phyloP scores from a whole-genome alignment of 2,888 invertebrate species.

The Epirrhoe tristata region DNA sequence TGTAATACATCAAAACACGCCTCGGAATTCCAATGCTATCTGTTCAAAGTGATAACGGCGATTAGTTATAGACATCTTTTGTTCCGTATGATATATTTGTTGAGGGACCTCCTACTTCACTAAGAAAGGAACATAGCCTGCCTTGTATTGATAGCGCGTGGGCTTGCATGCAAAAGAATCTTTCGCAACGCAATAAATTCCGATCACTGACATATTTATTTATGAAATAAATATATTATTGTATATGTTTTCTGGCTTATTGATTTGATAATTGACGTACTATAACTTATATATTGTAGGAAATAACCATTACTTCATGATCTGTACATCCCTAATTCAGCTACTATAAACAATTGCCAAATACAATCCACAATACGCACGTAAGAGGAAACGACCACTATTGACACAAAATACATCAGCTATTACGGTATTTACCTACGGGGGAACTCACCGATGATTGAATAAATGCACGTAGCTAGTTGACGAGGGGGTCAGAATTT shows the following conservation, averaged over 20 bases:
- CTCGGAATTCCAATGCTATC: constrained; percentile 15
- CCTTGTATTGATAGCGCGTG: constrained; percentile 53
- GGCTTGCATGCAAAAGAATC: constrained; percentile 67
- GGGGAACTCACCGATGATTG: constrained; percentile 42
- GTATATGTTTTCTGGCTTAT: neutral
- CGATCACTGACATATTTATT: constrained; percentile 53
- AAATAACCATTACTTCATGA: neutral
- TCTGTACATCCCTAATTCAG: neutral
- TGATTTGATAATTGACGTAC: neutral
- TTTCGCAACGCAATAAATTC: constrained; percentile 71
- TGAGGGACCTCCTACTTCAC: constrained; percentile 60
- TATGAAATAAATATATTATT: neutral
- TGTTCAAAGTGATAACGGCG: constrained; percentile 12
- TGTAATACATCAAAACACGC: constrained; percentile 32
- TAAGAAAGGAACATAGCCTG: constrained; percentile 50
- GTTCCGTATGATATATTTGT: constrained; percentile 46
- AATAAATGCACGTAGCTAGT: constrained; percentile 37
- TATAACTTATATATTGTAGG: neutral
- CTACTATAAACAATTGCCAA: neutral
- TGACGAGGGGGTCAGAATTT: constrained; percentile 23
- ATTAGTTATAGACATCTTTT: constrained; percentile 39
- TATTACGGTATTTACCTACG: constrained; percentile 32
- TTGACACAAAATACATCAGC: constrained; percentile 35
- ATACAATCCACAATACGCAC: constrained; percentile 2
- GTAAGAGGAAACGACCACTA: constrained; percentile 17